phyloP scores from a whole-genome alignment of 2,113 vertebrate species.

The Sylvietta virens region DNA sequence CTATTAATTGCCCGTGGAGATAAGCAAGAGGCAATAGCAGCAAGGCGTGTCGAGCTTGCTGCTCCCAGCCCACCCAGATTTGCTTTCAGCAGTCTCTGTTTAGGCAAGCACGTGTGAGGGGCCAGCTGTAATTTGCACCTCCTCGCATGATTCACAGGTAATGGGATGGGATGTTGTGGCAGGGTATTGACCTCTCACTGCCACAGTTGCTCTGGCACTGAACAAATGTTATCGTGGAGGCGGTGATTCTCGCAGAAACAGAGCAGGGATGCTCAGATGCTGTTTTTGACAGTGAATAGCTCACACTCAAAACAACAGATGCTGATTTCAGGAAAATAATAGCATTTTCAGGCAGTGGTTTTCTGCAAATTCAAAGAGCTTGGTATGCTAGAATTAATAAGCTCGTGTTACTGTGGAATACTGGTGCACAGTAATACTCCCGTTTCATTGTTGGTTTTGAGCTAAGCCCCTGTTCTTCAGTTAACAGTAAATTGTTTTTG shows the following conservation, averaged over 20 bases:
- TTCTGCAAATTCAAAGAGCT: slow-evolving; percentile 5
- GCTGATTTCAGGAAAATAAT: slow-evolving; percentile 57
- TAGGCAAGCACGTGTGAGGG: background rate
- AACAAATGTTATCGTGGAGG: background rate
- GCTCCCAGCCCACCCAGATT: background rate
- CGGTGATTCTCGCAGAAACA: background rate
- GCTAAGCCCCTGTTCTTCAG: background rate
- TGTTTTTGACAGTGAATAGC: slow-evolving; percentile 28
- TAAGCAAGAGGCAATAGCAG: background rate
- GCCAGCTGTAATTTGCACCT: background rate
- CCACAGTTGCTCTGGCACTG: background rate
- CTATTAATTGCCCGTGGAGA: background rate
- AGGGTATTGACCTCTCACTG: background rate
- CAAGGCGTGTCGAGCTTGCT: background rate
- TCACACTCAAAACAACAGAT: slow-evolving; percentile 52
- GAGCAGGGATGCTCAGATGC: background rate
- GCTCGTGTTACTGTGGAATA: background rate
- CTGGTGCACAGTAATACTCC: background rate
- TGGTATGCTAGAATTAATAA: slow-evolving; percentile 3
- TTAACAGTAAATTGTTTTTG: background rate
- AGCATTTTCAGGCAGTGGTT: slow-evolving; percentile 13
- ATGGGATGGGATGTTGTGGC: background rate
- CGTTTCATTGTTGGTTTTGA: background rate
- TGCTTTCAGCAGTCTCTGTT: background rate
- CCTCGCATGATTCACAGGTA: background rate